Evolutionary conservation across 1,140 invertebrate genomes (phyloP).

Genomic region (Hylaeus anthracinus): DNA sequence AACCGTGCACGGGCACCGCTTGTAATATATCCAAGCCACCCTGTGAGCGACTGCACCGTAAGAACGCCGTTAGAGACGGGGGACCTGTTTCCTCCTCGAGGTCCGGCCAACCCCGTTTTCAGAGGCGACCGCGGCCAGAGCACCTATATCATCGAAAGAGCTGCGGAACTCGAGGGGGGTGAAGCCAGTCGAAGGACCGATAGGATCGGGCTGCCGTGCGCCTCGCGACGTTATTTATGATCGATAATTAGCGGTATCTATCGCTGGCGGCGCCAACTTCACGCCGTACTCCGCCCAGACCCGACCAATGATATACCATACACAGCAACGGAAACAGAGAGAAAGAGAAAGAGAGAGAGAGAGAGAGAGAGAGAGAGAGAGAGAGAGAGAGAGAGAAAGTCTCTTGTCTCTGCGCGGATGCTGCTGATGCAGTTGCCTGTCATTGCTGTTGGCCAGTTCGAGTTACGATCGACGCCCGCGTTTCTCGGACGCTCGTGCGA

Average conservation of each 20-base stretch:
- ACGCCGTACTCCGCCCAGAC: constrained; percentile 65
- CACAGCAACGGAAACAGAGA: not conserved
- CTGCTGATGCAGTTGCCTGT: constrained; percentile 4
- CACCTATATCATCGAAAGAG: constrained; percentile 65
- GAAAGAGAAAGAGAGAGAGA: not conserved
- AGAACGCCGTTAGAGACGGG: constrained; percentile 23
- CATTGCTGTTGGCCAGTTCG: constrained; percentile 38
- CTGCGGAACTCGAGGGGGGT: constrained; percentile 49
- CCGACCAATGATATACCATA: constrained; percentile 64
- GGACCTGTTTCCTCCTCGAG: constrained; percentile 34
- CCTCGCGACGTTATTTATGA: constrained; percentile 77
- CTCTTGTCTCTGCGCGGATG: not conserved
- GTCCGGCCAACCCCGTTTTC: constrained; percentile 54
- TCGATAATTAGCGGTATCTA: constrained; percentile 82
- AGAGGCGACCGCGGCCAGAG: constrained; percentile 31
- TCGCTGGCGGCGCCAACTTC: constrained; percentile 79
- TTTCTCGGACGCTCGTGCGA: constrained; percentile 4
- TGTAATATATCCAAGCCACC: constrained; percentile 67
- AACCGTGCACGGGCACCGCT: constrained; percentile 51
- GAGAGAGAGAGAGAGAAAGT: too few species aligned
- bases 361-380: too few species aligned
- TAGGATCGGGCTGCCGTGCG: constrained; percentile 69
- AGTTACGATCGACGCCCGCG: constrained; percentile 40
- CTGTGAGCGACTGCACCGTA: constrained; percentile 44
- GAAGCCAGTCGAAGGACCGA: constrained; percentile 53